Percentiles rank a stretch among this genome's conserved stretches.
Conservation (phyloP, 2,113 vertebrate species). For the Nothocercus julius region DNA sequence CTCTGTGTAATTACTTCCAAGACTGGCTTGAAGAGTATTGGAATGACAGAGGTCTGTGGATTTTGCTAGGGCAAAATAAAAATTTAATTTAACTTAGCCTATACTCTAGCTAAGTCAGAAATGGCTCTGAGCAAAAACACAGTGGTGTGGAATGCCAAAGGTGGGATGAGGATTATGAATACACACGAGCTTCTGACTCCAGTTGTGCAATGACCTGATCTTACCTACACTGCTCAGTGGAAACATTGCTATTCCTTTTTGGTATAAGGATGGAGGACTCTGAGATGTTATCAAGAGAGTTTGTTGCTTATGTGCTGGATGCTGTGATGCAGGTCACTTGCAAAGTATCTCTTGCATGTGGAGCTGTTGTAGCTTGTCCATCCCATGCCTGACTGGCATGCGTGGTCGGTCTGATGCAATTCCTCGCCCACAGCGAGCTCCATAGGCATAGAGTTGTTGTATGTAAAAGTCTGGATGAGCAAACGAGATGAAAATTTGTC, state of each 20-base stretch:
- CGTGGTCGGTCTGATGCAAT: fast-evolving
- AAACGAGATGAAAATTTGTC: neutral
- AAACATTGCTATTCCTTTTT: neutral
- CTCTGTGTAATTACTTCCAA: neutral
- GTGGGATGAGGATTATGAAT: neutral
- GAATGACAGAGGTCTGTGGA: neutral
- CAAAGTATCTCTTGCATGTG: fast-evolving
- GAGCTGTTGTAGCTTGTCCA: fast-evolving
- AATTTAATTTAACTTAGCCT: neutral
- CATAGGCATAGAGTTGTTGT: fast-evolving
- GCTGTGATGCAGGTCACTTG: neutral
- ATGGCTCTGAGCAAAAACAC: neutral
- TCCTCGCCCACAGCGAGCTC: fast-evolving
- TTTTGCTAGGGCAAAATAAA: neutral
- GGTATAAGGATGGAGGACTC: neutral
- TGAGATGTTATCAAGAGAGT: neutral
- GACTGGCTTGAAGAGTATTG: neutral
- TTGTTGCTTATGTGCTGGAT: neutral
- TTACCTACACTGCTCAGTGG: neutral
- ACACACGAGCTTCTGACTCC: neutral
- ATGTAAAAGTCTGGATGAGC: neutral
- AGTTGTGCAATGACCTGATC: neutral
- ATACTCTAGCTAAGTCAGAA: neutral
- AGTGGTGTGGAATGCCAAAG: neutral
- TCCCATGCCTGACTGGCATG: fast-evolving